Conservation (phyloP, 2,888 invertebrate species). For the Sicus ferrugineus region DNA sequence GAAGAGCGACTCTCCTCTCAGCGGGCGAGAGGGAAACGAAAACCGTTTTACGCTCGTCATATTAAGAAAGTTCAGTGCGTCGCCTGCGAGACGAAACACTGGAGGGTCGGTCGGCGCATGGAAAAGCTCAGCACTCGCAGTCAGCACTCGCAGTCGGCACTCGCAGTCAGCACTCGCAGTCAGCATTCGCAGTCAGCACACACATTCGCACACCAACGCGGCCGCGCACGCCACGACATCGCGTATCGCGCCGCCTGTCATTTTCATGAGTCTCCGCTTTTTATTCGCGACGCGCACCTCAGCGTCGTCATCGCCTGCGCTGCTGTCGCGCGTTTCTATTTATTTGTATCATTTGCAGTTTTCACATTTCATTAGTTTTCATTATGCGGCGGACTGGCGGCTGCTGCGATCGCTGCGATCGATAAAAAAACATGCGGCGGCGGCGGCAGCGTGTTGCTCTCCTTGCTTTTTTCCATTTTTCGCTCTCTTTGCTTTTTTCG, state of each 20-base stretch:
- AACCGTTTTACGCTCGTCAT: too few relatives aligned
- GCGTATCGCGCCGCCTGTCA: conserved; percentile 1
- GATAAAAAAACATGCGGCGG: conserved; percentile 2
- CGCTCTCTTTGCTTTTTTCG: too few relatives aligned
- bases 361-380: conserved; percentile 35
- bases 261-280: conserved; percentile 23
- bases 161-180: background rate
- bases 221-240: background rate
- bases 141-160: too few relatives aligned
- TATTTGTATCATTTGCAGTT: conserved; percentile 34
- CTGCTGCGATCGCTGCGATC: conserved; percentile 42
- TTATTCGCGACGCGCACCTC: conserved; percentile 3
- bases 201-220: background rate
- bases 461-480: too few relatives aligned
- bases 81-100: background rate
- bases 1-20: too few relatives aligned
- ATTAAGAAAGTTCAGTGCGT: too few relatives aligned
- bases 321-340: conserved; percentile 21
- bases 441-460: conserved; percentile 3
- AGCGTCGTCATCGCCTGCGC: background rate
- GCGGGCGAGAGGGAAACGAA: too few relatives aligned
- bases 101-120: background rate
- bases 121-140: too few relatives aligned
- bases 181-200: too few relatives aligned
- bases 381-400: conserved; percentile 27